Conservation (phyloP, 1,140 invertebrate species). For the Probaryconus sp. region DNA sequence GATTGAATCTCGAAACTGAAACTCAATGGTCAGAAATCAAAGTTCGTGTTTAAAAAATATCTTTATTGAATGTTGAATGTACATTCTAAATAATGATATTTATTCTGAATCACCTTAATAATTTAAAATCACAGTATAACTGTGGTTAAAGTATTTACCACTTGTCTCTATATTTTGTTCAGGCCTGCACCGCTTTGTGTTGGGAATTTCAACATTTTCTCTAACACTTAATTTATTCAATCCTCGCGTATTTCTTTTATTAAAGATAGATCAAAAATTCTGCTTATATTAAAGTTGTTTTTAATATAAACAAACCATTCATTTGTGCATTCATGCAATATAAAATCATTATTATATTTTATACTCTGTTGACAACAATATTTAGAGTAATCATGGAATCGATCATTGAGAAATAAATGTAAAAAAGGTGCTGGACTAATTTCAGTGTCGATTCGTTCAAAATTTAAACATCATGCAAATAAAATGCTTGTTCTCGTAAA, state of each 20-base stretch:
- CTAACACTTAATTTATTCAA: constrained; percentile 5
- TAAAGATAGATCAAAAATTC: constrained; percentile 21
- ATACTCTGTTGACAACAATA: too few relatives aligned
- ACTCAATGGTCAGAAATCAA: too few relatives aligned
- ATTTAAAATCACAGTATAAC: constrained; percentile 52
- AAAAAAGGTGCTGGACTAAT: too few relatives aligned
- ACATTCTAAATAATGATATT: constrained; percentile 40
- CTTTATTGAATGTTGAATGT: constrained; percentile 48
- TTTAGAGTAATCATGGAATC: too few relatives aligned
- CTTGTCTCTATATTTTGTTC: constrained; percentile 18
- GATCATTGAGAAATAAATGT: too few relatives aligned
- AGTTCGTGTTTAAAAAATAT: constrained; percentile 43
- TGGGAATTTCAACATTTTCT: too few relatives aligned
- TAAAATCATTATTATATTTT: constrained; percentile 2
- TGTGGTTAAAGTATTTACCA: constrained; percentile 9
- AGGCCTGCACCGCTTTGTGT: constrained; percentile 24
- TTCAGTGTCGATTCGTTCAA: too few relatives aligned
- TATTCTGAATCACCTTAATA: constrained; percentile 35
- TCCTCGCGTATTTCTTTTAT: constrained; percentile 12
- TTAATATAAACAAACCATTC: not conserved
- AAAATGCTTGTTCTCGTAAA: too few relatives aligned
- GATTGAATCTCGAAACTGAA: constrained; percentile 30
- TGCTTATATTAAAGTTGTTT: not conserved
- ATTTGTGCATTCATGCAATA: constrained; percentile 22
- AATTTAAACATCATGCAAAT: too few relatives aligned